A percentile compares a stretch with the other conserved stretches of the same genome.
phyloP scores from a whole-genome alignment of 2,797 vertebrate genomes.

The Mustela erminea region DNA sequence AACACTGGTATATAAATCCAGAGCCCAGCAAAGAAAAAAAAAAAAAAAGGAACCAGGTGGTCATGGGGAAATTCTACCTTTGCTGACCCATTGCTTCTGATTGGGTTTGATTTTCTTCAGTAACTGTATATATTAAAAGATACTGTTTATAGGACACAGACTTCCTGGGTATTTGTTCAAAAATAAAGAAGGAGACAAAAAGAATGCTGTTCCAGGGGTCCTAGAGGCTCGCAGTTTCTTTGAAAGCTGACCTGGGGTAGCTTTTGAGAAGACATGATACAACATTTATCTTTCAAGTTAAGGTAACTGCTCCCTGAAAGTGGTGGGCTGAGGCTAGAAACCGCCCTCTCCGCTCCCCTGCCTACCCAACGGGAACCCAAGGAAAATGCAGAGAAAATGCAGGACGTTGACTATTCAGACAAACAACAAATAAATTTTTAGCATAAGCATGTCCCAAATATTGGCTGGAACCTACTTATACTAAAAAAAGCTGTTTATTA shows the following conservation, averaged over 20 bases:
- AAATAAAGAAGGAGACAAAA: neutral
- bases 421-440: neutral
- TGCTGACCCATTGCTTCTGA: neutral
- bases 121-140: neutral
- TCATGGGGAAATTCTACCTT: neutral
- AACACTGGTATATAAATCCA: neutral
- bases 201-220: neutral
- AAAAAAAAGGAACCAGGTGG: neutral
- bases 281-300: neutral
- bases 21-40: neutral
- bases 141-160: neutral
- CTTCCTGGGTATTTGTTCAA: neutral
- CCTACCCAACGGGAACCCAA: neutral
- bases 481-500: neutral
- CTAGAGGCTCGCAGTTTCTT: neutral
- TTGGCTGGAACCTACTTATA: neutral
- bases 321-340: neutral
- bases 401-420: neutral
- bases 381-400: neutral
- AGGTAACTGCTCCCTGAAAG: neutral
- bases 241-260: neutral
- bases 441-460: neutral
- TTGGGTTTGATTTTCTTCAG: constrained; percentile 14
- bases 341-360: neutral
- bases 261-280: neutral